Evolutionary conservation across 2,888 invertebrate species (phyloP), one percentile per base, ranked within the genome.

Genomic region (Tinea semifulvella): DNA sequence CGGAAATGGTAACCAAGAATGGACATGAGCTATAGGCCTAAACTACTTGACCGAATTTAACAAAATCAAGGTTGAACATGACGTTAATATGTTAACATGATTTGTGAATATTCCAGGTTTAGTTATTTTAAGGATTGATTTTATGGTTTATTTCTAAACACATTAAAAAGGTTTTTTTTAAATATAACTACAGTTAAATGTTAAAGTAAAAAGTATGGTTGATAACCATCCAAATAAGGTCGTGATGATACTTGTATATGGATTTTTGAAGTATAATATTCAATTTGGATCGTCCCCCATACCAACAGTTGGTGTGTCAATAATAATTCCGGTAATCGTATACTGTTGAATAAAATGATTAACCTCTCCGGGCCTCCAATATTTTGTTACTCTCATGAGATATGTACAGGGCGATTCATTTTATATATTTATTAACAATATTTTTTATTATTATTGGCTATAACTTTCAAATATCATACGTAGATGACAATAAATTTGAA

Each of bases 321-420:
- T 76, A 77, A 74, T 75, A 74, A 75, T 71, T 67, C 64, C 52
- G 57, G 70, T 74, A 74, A 77, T 68, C 52, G 68, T 68, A 75
- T 66, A 76, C 68, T 66, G 71, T 68, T 73, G 74, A 73, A 77
- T 79, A 68, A 76, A 77, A 77, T 76, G 74, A 79, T 79, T 77
- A 79, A 76, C 74, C 74, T 68, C 55, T 60, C 59, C 56, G 56
- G 59, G 57, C 42, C 53, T 53, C 56, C 53, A 51, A 58, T 56
- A 60, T 56, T 56, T 56, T 52, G 58, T 60, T 44, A 22, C 10
- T 43, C 16, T 45, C 38, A 45, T 28, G 40, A 14, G 38, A 40
- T 27, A 39, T 48, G 42, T 51, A 55, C 47, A 56, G 55, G 50
- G 1, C 54, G 54, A 13, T 19, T n/a, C 42, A 16, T 26, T 27